phyloP scores from a whole-genome alignment of 2,113 vertebrate species.

The Lichenostomus cassidix region DNA sequence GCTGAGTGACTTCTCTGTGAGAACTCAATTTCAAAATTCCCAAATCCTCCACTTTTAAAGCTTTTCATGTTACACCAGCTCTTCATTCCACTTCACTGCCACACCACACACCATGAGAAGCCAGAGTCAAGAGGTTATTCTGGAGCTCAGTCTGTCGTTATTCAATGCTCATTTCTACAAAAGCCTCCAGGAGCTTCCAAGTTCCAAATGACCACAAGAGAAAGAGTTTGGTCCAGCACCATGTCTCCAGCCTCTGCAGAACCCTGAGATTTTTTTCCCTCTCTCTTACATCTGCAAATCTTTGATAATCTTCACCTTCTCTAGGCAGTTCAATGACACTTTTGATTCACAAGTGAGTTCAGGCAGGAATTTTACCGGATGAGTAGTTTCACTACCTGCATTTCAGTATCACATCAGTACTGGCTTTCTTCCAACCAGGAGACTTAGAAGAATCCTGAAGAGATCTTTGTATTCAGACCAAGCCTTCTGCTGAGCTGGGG shows the following conservation, averaged over 20 bases:
- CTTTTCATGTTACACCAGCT: neutral
- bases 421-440: conserved; percentile 1
- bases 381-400: neutral
- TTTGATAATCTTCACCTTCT: neutral
- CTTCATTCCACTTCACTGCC: neutral
- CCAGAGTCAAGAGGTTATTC: neutral
- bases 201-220: neutral
- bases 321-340: neutral
- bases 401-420: neutral
- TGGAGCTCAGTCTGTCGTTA: neutral
- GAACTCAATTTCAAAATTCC: neutral
- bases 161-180: neutral
- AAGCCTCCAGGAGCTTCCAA: neutral
- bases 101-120: neutral
- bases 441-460: neutral
- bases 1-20: neutral
- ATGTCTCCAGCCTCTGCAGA: neutral
- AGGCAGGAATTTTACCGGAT: neutral
- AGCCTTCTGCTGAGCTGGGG: conserved; percentile 15
- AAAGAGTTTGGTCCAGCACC: neutral
- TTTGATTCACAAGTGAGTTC: neutral
- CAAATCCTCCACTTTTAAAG: neutral
- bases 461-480: neutral
- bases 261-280: neutral
- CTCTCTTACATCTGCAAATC: neutral